phyloP scores from a whole-genome alignment of 1,140 invertebrate genomes.

The Brachystomella parvula region DNA sequence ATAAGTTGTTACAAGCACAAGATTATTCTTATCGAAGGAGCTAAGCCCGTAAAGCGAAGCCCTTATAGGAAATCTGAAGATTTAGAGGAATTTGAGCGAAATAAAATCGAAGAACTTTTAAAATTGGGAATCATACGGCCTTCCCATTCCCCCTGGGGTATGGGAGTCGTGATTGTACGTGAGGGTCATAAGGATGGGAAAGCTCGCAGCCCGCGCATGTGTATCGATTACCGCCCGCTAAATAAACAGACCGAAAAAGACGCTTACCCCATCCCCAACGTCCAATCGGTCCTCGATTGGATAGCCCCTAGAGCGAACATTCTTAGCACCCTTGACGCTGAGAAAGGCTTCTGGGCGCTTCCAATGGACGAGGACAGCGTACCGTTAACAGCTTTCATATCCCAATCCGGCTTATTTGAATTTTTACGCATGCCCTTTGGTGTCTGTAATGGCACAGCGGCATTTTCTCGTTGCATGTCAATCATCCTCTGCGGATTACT shows the following conservation, averaged over 20 bases:
- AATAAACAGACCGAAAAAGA: neutral
- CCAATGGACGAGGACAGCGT: neutral
- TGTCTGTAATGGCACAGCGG: neutral
- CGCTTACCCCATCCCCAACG: neutral
- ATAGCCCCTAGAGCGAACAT: neutral
- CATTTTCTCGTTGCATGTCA: neutral
- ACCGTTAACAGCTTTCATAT: neutral
- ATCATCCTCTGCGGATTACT: neutral
- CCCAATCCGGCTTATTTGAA: neutral
- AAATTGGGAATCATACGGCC: neutral
- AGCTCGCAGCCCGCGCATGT: neutral
- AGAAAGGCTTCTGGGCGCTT: neutral
- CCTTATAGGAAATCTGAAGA: no score
- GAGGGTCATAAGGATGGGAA: neutral
- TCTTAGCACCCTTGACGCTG: neutral
- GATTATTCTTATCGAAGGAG: slow-evolving; percentile 9
- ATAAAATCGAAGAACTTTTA: slow-evolving; percentile 11
- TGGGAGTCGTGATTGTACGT: neutral
- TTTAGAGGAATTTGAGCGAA: slow-evolving; percentile 6
- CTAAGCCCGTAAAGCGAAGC: slow-evolving; percentile 8
- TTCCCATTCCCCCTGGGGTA: neutral
- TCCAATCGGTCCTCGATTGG: neutral
- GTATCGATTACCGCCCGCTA: neutral
- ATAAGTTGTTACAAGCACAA: slow-evolving; percentile 14
- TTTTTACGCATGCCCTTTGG: neutral